Base-by-base conservation (phyloP, 1,140 invertebrate species). In the Palaemon carinicauda region DNA sequence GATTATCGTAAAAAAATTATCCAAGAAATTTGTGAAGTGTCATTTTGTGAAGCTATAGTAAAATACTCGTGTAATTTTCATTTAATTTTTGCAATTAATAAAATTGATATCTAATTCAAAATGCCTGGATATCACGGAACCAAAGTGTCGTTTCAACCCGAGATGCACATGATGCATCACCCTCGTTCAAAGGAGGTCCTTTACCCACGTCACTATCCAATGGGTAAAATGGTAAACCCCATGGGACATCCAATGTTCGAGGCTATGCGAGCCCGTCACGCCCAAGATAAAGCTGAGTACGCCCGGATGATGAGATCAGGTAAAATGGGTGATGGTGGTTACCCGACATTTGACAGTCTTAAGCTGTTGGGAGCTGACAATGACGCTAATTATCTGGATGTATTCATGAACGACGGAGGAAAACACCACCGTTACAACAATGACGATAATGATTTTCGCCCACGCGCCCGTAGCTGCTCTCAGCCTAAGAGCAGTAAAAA, bases 91-190 rank as follows among this genome's bases (percentile, higher is more conserved):
- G 24, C 65, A 7, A 31, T 21, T 53, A 19, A 41, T 12, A 19
- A 27, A 71, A 51, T 71, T 81, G 17, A 51, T 24, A 41, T 31
- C 50, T 54, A 15, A 74, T 79, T 33, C n/a, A 88, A 51, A 53
- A 89, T 89, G 88, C 88, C 80, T 15, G 88, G 80, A 31, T 89
- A 83, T 73, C 82, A 89, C 54, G 82, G 82, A 50, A 79, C 74
- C 29, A 85, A 85, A 79, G 54, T 85, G 33, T 52, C 82, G 2
- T 83, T 77, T 50, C 82, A 85, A 15, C 82, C 74, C 3, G 82
- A 85, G 31, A 52, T 69, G 51, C 88, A 86, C 7, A 54, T 79
- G 41, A 82, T 84, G 83, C 24, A 52, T 2, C 78, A 73, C 29
- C 69, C 77, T 51, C 88, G 75, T 27, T 24, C 33, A 31, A 80